phyloP scores from a whole-genome alignment of 2,888 invertebrate species.

The Anagyrus pseudococci region DNA sequence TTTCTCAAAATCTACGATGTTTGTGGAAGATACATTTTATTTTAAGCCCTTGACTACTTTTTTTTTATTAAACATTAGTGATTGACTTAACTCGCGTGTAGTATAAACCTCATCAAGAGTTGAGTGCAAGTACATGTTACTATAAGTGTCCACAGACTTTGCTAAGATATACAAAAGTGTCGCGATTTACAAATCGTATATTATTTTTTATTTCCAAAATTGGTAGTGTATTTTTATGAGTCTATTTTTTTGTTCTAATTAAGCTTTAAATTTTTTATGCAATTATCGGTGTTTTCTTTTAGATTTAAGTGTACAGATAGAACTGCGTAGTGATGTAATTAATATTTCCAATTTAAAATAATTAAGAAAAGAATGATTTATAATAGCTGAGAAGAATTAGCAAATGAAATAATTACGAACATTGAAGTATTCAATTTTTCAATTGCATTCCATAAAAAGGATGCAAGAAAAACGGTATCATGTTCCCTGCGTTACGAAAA shows the following conservation, averaged over 20 bases:
- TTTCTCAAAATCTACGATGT: too few relatives aligned
- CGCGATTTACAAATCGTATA: constrained; percentile 33
- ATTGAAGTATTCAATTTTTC: constrained; percentile 29
- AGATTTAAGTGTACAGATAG: constrained; percentile 14
- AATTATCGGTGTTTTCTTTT: constrained; percentile 9
- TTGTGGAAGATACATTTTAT: too few relatives aligned
- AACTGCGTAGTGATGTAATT: not conserved
- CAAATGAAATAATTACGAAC: constrained; percentile 24
- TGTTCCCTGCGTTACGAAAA: constrained; percentile 38
- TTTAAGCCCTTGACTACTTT: too few relatives aligned
- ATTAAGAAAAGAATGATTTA: constrained; percentile 14
- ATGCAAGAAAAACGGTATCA: constrained; percentile 38
- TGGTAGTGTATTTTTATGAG: constrained; percentile 8
- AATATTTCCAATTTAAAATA: not conserved
- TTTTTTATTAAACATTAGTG: too few relatives aligned
- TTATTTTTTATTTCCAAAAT: constrained; percentile 14
- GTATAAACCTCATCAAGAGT: too few relatives aligned
- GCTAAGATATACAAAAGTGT: constrained; percentile 32
- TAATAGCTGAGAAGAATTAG: constrained; percentile 23
- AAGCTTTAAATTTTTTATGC: constrained; percentile 22
- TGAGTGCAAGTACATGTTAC: constrained; percentile 28
- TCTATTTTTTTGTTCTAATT: constrained; percentile 24
- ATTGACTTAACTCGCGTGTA: too few relatives aligned
- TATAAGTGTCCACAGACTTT: constrained; percentile 34
- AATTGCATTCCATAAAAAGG: constrained; percentile 29